phyloP scores from a whole-genome alignment of 2,888 invertebrate genomes.

The Chloroclystis v-ata region DNA sequence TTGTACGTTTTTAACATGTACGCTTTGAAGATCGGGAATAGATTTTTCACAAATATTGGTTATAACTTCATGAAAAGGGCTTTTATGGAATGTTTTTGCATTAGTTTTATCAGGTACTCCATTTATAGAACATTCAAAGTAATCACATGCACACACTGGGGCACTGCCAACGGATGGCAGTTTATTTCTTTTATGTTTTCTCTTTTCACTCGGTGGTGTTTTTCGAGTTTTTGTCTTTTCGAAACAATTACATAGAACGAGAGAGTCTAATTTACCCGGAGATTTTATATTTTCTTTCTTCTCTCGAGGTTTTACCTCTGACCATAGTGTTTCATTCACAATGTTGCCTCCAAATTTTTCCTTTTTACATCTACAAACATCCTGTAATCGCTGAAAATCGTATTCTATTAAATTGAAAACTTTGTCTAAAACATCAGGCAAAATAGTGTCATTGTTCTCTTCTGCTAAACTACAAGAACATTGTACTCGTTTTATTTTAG shows the following conservation, averaged over 20 bases:
- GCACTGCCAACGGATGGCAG: conserved; percentile 16
- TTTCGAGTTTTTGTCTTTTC: not conserved
- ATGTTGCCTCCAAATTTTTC: not conserved
- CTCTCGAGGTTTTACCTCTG: too few relatives aligned
- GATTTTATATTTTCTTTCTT: not conserved
- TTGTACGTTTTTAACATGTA: not conserved
- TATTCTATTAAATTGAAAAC: conserved; percentile 58
- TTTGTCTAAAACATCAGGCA: conserved; percentile 52
- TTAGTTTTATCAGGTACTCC: not conserved
- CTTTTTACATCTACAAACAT: conserved; percentile 42
- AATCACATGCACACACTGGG: conserved; percentile 11
- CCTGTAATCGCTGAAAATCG: conserved; percentile 60
- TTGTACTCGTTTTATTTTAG: conserved; percentile 59
- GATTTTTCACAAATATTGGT: not conserved
- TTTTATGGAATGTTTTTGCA: not conserved
- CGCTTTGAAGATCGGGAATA: not conserved
- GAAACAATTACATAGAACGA: not conserved
- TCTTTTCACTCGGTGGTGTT: not conserved
- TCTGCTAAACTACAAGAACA: conserved; percentile 45
- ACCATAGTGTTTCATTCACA: conserved; percentile 3
- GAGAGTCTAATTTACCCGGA: too few relatives aligned
- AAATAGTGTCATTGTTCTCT: conserved; percentile 35
- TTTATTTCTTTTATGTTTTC: not conserved
- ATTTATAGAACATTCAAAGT: conserved; percentile 12
- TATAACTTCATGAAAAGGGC: not conserved